Percentiles rank a stretch among this genome's conserved stretches.
phyloP scores from a whole-genome alignment of 1,140 invertebrate species.

The Scylla paramamosain region DNA sequence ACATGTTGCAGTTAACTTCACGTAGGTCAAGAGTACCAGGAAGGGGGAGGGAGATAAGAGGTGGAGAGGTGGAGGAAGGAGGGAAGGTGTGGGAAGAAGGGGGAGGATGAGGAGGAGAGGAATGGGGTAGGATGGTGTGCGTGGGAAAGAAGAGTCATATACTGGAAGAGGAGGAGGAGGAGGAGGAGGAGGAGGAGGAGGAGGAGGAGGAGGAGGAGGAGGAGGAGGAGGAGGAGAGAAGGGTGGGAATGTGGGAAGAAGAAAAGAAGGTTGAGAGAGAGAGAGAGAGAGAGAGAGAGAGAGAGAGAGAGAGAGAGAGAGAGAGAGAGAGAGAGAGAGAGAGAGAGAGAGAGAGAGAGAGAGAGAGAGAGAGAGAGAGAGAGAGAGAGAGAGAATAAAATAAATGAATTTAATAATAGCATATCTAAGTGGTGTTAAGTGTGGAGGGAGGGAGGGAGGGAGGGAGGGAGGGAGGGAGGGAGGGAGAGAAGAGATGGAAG shows the following conservation, averaged over 20 bases:
- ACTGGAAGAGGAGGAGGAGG: not conserved
- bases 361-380: no score
- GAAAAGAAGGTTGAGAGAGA: not conserved
- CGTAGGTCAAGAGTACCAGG: not conserved
- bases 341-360: no score
- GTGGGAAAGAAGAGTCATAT: not conserved
- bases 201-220: not conserved
- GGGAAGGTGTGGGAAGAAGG: not conserved
- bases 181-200: not conserved
- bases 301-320: not conserved
- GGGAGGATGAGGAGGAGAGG: not conserved
- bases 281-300: not conserved
- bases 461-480: no score
- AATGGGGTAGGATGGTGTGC: not conserved
- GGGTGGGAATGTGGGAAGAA: not conserved
- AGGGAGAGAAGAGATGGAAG: not conserved
- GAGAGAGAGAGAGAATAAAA: not conserved
- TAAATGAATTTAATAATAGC: no score
- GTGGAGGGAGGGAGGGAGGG: no score
- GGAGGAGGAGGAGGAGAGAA: not conserved
- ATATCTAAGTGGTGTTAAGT: no score
- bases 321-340: no score
- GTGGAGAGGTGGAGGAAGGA: not conserved
- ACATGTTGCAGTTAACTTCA: not conserved
- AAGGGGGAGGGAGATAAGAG: not conserved